Conservation (phyloP, 1,140 invertebrate genomes). For the Pseudomyrmex concolor region DNA sequence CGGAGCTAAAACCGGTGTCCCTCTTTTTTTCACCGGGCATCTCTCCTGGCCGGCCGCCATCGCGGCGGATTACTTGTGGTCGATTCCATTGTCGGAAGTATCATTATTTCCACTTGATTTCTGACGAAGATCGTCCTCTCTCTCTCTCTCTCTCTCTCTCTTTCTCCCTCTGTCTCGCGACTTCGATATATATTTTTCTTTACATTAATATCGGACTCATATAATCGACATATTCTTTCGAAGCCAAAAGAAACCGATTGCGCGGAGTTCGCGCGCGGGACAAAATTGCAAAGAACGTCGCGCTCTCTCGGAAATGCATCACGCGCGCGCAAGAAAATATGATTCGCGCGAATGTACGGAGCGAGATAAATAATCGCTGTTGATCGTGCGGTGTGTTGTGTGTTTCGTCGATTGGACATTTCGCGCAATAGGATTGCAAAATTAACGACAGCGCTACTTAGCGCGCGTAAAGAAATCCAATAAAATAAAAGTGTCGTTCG, state of each 20-base stretch:
- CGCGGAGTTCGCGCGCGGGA: neutral
- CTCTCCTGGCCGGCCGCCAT: slow-evolving; percentile 31
- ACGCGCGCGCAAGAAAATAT: neutral
- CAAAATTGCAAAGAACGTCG: slow-evolving; percentile 13
- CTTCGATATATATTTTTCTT: neutral
- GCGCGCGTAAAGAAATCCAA: slow-evolving; percentile 26
- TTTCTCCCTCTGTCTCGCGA: neutral
- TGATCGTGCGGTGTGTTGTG: neutral
- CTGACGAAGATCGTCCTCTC: slow-evolving; percentile 36
- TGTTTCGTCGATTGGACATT: neutral
- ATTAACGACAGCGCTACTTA: slow-evolving; percentile 37
- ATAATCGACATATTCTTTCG: slow-evolving; percentile 26
- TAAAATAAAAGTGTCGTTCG: slow-evolving; percentile 25
- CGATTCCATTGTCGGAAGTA: slow-evolving; percentile 52
- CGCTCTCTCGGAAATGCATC: slow-evolving; percentile 10
- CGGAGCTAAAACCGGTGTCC: slow-evolving; percentile 42
- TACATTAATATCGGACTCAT: neutral
- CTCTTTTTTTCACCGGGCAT: slow-evolving; percentile 41
- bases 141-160: neutral
- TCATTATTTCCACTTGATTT: slow-evolving; percentile 60
- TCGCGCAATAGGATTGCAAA: slow-evolving; percentile 7
- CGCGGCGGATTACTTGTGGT: slow-evolving; percentile 37
- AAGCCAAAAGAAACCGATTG: slow-evolving; percentile 8
- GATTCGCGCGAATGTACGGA: neutral
- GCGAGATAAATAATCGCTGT: slow-evolving; percentile 10